A percentile compares a stretch with the other conserved stretches of the same genome.
phyloP scores from a whole-genome alignment of 2,797 vertebrate genomes.

The Platyrinchus mystaceus region DNA sequence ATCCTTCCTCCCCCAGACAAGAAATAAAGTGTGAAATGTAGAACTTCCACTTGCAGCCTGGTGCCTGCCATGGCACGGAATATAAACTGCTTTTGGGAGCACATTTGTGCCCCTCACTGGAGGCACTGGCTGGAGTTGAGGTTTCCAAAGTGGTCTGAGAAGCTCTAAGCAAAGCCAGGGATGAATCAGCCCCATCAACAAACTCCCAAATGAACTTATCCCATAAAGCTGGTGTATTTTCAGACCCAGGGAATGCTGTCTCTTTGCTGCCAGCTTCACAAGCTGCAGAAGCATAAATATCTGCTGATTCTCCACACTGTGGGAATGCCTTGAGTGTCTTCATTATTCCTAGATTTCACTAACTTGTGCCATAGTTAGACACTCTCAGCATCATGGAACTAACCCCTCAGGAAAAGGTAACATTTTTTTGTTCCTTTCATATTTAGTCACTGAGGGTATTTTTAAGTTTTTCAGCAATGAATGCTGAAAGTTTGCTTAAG shows the following conservation, averaged over 20 bases:
- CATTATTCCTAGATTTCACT: neutral
- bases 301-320: neutral
- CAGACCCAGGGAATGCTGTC: fast-evolving
- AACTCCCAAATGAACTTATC: neutral
- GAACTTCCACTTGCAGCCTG: neutral
- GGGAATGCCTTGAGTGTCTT: neutral
- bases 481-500: neutral
- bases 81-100: neutral
- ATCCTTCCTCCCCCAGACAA: constrained; percentile 8
- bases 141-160: neutral
- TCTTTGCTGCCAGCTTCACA: neutral
- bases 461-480: neutral
- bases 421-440: neutral
- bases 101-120: neutral
- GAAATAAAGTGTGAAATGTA: neutral
- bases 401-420: neutral
- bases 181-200: neutral
- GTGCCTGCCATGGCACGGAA: neutral
- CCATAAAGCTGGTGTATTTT: neutral
- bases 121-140: neutral
- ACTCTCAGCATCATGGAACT: neutral
- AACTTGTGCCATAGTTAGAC: neutral
- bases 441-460: neutral
- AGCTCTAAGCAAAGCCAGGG: neutral
- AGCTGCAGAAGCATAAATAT: neutral